These are phyloP conservation scores for Gorsachius goisagi DNA, from an alignment of 2,113 vertebrate species.

Conservation along the genomic window DNA sequence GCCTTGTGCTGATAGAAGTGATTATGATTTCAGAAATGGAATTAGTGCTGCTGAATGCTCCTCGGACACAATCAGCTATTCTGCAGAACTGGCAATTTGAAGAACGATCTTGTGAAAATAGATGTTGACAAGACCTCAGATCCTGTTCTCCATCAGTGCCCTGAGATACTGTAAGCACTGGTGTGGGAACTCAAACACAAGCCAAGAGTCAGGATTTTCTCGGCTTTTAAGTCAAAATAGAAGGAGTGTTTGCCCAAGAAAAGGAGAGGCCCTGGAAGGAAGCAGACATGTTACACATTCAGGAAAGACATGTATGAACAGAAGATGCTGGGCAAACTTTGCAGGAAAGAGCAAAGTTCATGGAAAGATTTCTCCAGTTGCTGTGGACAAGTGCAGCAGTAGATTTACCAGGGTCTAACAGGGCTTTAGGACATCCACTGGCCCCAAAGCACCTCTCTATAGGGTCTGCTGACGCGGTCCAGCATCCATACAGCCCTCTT, in stretches of 20 bases:
- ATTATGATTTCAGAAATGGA: not conserved
- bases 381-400: not conserved
- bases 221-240: not conserved
- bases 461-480: not conserved
- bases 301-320: not conserved
- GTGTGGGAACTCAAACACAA: slow-evolving; percentile 28
- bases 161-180: not conserved
- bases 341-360: not conserved
- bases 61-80: not conserved
- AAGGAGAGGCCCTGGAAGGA: not conserved
- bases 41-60: not conserved
- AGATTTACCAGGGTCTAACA: not conserved
- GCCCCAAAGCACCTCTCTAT: not conserved
- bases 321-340: not conserved
- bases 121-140: not conserved
- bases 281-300: not conserved
- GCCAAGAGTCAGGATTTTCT: slow-evolving; percentile 31
- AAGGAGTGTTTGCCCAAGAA: slow-evolving; percentile 41
- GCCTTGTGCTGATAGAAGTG: not conserved
- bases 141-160: slow-evolving; percentile 36
- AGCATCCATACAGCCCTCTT: not conserved
- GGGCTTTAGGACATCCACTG: not conserved
- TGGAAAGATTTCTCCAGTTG: not conserved
- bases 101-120: not conserved
- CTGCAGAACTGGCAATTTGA: not conserved